Evolutionary conservation across 2,888 invertebrate genomes (phyloP).

Genomic region (Clistopyga incitator): DNA sequence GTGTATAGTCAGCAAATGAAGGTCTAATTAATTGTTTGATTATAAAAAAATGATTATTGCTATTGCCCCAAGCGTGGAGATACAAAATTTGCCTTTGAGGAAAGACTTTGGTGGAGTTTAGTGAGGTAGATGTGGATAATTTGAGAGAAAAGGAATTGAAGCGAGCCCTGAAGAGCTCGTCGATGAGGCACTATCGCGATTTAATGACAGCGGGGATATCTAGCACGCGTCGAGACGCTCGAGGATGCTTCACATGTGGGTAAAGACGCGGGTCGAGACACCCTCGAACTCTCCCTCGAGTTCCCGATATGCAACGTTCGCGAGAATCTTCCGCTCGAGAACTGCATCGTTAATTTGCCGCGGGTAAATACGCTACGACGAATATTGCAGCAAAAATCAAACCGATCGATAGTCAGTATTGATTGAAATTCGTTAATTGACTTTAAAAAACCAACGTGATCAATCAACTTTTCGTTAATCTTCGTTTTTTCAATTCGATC

Average conservation of each 20-base stretch:
- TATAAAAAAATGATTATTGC: neutral
- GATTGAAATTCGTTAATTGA: neutral
- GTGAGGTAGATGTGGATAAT: slow-evolving; percentile 61
- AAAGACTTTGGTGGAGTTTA: slow-evolving; percentile 60
- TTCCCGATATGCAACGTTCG: slow-evolving; percentile 25
- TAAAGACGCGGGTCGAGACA: slow-evolving; percentile 13
- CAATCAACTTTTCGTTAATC: neutral
- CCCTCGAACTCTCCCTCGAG: neutral
- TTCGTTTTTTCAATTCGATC: too few relatives aligned
- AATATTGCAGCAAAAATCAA: neutral
- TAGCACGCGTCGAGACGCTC: slow-evolving; percentile 16
- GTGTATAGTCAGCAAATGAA: too few relatives aligned
- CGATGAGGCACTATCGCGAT: slow-evolving; percentile 3
- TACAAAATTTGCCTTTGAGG: slow-evolving; percentile 40
- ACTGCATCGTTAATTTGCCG: neutral
- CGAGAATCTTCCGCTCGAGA: slow-evolving; percentile 22
- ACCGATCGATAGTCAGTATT: neutral
- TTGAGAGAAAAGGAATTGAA: neutral
- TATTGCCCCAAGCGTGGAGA: neutral
- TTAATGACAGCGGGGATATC: slow-evolving; percentile 11
- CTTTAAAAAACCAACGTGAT: neutral
- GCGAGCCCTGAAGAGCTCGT: neutral
- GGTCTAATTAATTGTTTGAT: too few relatives aligned
- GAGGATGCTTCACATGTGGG: slow-evolving; percentile 9
- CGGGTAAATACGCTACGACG: neutral